phyloP scores from a whole-genome alignment of 2,888 invertebrate genomes.

The Pristionchus exspectatus region DNA sequence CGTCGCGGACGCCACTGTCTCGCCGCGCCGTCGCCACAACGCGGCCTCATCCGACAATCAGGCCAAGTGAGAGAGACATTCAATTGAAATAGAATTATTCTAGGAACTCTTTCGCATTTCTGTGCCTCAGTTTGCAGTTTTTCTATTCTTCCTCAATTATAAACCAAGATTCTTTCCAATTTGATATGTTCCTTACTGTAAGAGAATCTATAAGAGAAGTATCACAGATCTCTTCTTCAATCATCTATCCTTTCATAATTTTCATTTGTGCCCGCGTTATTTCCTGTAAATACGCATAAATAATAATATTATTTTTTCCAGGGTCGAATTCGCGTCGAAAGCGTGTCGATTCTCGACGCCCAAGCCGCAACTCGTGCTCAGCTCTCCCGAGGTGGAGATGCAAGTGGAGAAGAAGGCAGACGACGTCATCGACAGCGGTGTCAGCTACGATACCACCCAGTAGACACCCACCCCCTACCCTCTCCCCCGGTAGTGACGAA shows the following conservation, averaged over 20 bases:
- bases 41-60: neutral
- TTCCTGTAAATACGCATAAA: too few species aligned
- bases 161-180: neutral
- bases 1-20: neutral
- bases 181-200: neutral
- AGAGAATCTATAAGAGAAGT: neutral
- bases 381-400: neutral
- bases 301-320: too few species aligned
- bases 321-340: neutral
- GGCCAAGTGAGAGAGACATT: neutral
- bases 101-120: too few species aligned
- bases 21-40: neutral
- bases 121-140: neutral
- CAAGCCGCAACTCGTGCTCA: conserved; percentile 17
- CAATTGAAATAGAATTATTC: neutral
- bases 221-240: neutral
- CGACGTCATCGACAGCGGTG: neutral
- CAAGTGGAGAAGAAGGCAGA: neutral
- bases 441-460: neutral
- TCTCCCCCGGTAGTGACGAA: neutral
- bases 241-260: neutral
- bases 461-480: neutral
- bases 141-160: neutral
- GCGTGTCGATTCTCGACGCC: conserved; percentile 34
- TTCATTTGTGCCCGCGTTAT: too few species aligned